A percentile compares a stretch with the other conserved stretches of the same genome.
Conservation (phyloP, 2,888 invertebrate species). For the Acronicta psi region DNA sequence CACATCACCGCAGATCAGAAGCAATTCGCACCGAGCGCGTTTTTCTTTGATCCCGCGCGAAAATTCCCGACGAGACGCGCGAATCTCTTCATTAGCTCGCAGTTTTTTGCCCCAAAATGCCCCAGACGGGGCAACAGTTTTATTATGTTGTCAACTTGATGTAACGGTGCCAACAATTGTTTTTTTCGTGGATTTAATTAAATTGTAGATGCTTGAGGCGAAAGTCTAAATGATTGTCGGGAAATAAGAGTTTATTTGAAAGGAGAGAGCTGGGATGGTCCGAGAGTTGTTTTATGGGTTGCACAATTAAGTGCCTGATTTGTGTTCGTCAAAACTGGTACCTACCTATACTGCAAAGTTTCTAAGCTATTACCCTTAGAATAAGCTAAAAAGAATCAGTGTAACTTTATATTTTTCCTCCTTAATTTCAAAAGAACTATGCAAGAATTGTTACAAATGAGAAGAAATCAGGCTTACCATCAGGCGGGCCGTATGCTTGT, state of each 20-base stretch:
- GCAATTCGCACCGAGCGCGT: slow-evolving; percentile 40
- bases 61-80: slow-evolving; percentile 58
- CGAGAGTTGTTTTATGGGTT: slow-evolving; percentile 3
- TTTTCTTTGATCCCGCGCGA: slow-evolving; percentile 46
- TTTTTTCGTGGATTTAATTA: slow-evolving; percentile 55
- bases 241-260: slow-evolving; percentile 7
- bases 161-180: slow-evolving; percentile 55
- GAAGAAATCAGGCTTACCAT: too few species aligned
- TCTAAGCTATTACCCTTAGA: too few species aligned
- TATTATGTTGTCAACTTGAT: slow-evolving; percentile 70
- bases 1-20: slow-evolving; percentile 26
- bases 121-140: slow-evolving; percentile 49
- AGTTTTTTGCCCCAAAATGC: slow-evolving; percentile 58
- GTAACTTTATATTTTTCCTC: too few species aligned
- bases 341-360: neutral
- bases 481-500: too few species aligned
- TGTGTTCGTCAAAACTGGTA: too few species aligned
- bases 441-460: too few species aligned
- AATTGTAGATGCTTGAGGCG: slow-evolving; percentile 28
- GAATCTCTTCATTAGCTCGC: slow-evolving; percentile 72
- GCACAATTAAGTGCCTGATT: neutral
- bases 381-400: neutral
- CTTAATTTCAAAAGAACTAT: too few species aligned
- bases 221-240: slow-evolving; percentile 26
- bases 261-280: neutral